Evolutionary conservation across 2,113 vertebrate genomes (phyloP).

Genomic region (Aptenodytes forsteri): DNA sequence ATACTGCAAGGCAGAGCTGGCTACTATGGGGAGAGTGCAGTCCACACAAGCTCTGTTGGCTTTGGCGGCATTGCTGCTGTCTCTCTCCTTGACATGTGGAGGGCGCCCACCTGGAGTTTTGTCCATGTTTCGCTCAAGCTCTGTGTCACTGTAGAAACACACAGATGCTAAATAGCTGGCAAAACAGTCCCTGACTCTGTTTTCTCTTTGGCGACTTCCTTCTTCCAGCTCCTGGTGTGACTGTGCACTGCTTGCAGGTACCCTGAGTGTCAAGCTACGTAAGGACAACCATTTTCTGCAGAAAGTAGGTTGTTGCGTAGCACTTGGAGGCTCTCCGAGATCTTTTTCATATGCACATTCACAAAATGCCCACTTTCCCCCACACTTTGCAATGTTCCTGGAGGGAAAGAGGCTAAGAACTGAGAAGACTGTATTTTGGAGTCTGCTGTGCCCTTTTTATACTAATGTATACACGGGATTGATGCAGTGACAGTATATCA

Average conservation of each 20-base stretch:
- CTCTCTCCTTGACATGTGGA: not conserved
- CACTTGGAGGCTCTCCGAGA: not conserved
- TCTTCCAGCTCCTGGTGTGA: not conserved
- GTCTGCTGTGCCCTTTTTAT: not conserved
- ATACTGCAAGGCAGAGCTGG: not conserved
- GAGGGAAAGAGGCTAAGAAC: not conserved
- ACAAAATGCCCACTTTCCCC: not conserved
- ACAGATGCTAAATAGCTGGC: not conserved
- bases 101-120: not conserved
- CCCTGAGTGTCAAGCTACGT: not conserved
- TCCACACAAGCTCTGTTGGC: not conserved
- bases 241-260: not conserved
- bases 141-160: not conserved
- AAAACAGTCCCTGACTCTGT: not conserved
- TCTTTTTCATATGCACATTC: not conserved
- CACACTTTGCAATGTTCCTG: not conserved
- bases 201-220: not conserved
- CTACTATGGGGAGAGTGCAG: not conserved
- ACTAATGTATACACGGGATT: not conserved
- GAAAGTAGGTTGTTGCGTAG: not conserved
- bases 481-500: not conserved
- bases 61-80: not conserved
- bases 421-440: not conserved
- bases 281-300: not conserved
- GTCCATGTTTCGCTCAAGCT: not conserved